phyloP scores from a whole-genome alignment of 1,140 invertebrate species.

The Lucilia sericata region DNA sequence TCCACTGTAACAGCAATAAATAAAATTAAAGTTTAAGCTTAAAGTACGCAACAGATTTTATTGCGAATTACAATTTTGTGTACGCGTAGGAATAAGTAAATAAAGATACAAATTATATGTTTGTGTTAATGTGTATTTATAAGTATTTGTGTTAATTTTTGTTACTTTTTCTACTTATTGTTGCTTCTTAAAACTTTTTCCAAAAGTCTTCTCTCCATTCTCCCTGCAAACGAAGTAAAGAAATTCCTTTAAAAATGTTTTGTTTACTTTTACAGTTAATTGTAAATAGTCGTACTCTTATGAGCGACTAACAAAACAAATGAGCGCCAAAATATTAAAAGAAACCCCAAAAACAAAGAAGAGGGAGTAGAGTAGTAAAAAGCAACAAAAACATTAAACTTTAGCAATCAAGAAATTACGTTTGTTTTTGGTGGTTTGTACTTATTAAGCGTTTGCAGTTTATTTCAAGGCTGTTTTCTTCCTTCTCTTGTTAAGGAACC shows the following conservation, averaged over 20 bases:
- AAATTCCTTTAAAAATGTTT: not conserved
- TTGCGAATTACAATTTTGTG: too few relatives aligned
- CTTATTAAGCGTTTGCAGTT: not conserved
- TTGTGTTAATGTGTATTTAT: too few relatives aligned
- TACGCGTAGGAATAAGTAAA: too few relatives aligned
- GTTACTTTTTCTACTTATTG: not conserved
- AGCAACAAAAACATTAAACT: not conserved
- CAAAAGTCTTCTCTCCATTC: not conserved
- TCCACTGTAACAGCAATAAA: too few relatives aligned
- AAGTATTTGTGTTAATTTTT: too few relatives aligned
- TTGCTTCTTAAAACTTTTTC: not conserved
- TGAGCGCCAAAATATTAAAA: too few relatives aligned
- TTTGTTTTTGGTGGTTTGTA: slow-evolving; percentile 11
- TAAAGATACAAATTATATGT: too few relatives aligned
- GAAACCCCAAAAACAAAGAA: too few relatives aligned
- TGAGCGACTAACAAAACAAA: not conserved
- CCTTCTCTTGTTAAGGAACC: not conserved
- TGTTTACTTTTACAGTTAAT: not conserved
- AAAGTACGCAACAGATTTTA: too few relatives aligned
- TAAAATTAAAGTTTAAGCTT: too few relatives aligned
- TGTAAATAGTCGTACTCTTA: not conserved
- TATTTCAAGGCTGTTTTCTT: not conserved
- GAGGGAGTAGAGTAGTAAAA: too few relatives aligned
- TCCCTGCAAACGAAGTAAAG: not conserved
- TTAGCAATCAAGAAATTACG: slow-evolving; percentile 19